Conservation (phyloP, 1,140 invertebrate species). For the Propsilocerus akamusi region DNA sequence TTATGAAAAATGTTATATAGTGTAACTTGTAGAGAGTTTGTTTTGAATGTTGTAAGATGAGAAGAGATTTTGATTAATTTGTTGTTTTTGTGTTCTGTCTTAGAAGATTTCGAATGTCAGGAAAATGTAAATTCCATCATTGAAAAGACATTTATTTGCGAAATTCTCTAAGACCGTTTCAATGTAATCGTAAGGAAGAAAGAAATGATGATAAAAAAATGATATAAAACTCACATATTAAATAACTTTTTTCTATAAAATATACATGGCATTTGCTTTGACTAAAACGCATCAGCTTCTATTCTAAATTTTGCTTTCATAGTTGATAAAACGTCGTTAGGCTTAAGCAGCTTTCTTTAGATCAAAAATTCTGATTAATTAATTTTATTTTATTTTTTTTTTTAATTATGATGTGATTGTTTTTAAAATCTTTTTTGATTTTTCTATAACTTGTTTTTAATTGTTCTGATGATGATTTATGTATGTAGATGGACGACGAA, state of each 20-base stretch:
- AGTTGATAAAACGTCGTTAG: too few relatives aligned
- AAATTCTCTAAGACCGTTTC: too few relatives aligned
- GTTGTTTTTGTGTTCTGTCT: too few relatives aligned
- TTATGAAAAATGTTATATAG: too few relatives aligned
- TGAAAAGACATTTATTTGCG: too few relatives aligned
- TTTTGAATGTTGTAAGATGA: too few relatives aligned
- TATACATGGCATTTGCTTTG: neutral
- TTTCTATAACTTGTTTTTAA: neutral
- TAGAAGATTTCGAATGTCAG: too few relatives aligned
- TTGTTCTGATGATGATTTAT: neutral
- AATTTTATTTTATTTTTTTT: slow-evolving; percentile 12
- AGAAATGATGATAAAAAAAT: neutral
- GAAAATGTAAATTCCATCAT: too few relatives aligned
- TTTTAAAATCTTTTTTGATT: slow-evolving; percentile 5
- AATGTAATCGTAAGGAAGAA: neutral
- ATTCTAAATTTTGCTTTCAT: neutral
- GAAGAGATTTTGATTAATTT: too few relatives aligned
- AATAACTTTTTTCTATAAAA: neutral
- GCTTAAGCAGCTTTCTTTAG: too few relatives aligned
- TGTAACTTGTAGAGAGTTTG: too few relatives aligned
- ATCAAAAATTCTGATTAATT: neutral
- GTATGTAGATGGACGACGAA: neutral
- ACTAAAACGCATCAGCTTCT: slow-evolving; percentile 1
- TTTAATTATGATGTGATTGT: slow-evolving; percentile 10
- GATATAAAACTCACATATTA: slow-evolving; percentile 1